Evolutionary conservation across 2,888 invertebrate genomes (phyloP), one percentile per base, ranked within the genome.

Genomic region (Belgica antarctica): DNA sequence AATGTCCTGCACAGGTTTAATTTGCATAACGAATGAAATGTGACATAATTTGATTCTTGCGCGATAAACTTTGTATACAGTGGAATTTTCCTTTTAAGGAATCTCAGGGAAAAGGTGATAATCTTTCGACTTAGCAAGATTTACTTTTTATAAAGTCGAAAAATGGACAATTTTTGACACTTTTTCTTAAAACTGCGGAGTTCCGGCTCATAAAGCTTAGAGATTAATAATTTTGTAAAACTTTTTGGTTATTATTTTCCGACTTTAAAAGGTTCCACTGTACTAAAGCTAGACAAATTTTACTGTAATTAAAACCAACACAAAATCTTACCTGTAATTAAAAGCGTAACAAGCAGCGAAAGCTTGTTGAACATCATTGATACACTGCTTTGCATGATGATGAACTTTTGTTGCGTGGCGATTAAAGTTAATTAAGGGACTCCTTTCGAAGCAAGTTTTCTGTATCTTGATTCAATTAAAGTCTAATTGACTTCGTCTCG

Each of bases 291-390:
- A 47, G 17, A 7, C 17, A 15, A 8, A 34, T 34, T 7, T 24
- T 19, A 2, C 4, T 22, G 22, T n/a, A 47, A n/a, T 52, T 10
- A 52, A 12, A 34, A 34, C n/a, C n/a, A n/a, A n/a, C n/a, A 41
- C 41, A 52, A 19, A 22, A 10, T 59, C 68, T 34, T 57, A 68
- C 68, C 68, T 68, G 68, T 68, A 68, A 68, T 57, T 68, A 68
- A 52, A 31, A 68, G 17, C 24, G 68, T 68, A 22, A 57, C 19
- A 4, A 68, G 22, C 19, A 68, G 17, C 17, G 57, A 52, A 17
- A 57, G 31, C 68, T 68, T 52, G 19, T 57, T 52, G 27, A 68
- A 68, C 28, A 68, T 19, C n/a, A 24, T 12, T 8, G 25, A 59
- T 4, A 22, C 12, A 22, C 59, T 59, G 59, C 22, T 25, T 47